phyloP scores from a whole-genome alignment of 2,888 invertebrate genomes.

The Neoitamus cyanurus region DNA sequence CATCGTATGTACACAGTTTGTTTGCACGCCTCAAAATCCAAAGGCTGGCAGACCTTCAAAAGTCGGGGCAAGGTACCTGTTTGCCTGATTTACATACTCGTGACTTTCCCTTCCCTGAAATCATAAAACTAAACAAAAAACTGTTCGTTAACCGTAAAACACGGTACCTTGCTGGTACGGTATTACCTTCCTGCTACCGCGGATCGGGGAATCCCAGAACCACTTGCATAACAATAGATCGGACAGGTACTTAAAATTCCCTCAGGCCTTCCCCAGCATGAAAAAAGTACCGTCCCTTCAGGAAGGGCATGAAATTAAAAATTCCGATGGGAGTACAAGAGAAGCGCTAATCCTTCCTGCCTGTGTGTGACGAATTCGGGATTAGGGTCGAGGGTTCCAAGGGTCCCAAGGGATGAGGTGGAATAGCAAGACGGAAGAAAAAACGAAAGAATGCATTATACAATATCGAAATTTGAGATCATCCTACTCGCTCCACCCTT shows the following conservation, averaged over 20 bases:
- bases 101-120: slow-evolving; percentile 9
- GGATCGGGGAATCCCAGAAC: not conserved
- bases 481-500: not conserved
- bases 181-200: not conserved
- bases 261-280: not conserved
- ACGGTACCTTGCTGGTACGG: not conserved
- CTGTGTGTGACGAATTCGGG: slow-evolving; percentile 40
- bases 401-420: not conserved
- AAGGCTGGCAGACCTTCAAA: not conserved
- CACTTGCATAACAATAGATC: slow-evolving; percentile 35
- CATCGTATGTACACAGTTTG: not conserved
- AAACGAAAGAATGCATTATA: not conserved
- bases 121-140: slow-evolving; percentile 18
- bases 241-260: slow-evolving; percentile 33
- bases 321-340: slow-evolving; percentile 25
- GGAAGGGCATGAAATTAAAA: slow-evolving; percentile 18
- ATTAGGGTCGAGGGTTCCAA: not conserved
- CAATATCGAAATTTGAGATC: not conserved
- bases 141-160: not conserved
- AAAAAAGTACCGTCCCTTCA: not conserved
- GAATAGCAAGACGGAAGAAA: not conserved
- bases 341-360: slow-evolving; percentile 40
- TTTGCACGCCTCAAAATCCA: not conserved
- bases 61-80: slow-evolving; percentile 4
- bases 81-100: slow-evolving; percentile 12